Base-by-base conservation (phyloP, 2,113 vertebrate species). In the Stictonetta naevosa region DNA sequence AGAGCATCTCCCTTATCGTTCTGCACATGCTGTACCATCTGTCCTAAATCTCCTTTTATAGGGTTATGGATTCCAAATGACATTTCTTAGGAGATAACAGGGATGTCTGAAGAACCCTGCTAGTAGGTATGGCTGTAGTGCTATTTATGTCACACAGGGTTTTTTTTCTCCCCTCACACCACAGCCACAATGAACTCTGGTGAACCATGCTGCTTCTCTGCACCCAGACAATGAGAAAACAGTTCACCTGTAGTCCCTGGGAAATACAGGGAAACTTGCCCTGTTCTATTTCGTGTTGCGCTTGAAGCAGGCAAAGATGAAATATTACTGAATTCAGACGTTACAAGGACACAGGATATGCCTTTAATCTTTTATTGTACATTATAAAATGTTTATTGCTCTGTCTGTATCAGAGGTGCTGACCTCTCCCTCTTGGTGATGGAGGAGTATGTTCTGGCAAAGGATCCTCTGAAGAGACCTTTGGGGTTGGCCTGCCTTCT, bases 321-420 rank as follows among this genome's bases (percentile, higher is more conserved):
- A 81, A 29, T 17, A 3, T 15, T 15, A 23, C 71, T 28, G 1
- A 66, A 88, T 56, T 21, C 48, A 77, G 64, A 40, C 8, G 1
- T 67, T 78, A 28, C 77, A 67, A 89, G 88, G 80, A 96, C 94
- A 93, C 93, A 4, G 19, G 93, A 95, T 91, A 92, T 89, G 90
- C 95, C 97, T 97, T 97, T 97, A 96, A 92, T 96, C 93, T 97
- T 97, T 98, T 97, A 97, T 98, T 97, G 94, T 97, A 96, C 96
- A 92, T 98, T 98, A 98, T 97, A 98, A 98, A 98, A 97, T 97
- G 97, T 95, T 98, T 98, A 98, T 98, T 98, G 98, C 98, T 98
- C 98, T 98, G 97, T 98, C 97, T 98, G 96, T 91, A 96, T 97
- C 91, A 94, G 97, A 98, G 97, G 97, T 97, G 96, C 82, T 85